A percentile compares a stretch with the other conserved stretches of the same genome.
phyloP scores from a whole-genome alignment of 2,113 vertebrate genomes.

The Thalassarche chlororhynchos region DNA sequence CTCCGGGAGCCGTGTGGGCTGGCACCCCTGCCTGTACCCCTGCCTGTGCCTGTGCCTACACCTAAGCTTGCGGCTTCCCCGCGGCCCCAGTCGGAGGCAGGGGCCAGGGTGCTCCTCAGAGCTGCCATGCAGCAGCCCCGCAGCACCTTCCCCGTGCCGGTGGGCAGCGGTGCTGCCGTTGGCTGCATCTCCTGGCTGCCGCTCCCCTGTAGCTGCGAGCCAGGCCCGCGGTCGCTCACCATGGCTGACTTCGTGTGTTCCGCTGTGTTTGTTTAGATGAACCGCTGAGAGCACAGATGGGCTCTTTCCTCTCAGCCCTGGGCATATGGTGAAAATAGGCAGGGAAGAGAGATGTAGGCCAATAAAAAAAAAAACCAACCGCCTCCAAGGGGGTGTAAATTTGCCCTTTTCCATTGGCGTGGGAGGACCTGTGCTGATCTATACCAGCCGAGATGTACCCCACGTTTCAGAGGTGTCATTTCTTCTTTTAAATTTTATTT shows the following conservation, averaged over 20 bases:
- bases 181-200: neutral
- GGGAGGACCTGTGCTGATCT: neutral
- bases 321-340: neutral
- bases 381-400: neutral
- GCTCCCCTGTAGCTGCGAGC: accelerated
- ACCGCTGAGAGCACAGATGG: neutral
- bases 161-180: accelerated
- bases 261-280: neutral
- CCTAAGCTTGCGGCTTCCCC: accelerated
- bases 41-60: neutral
- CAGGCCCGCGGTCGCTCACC: accelerated
- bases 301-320: neutral
- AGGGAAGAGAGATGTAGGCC: neutral
- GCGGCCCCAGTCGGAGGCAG: accelerated
- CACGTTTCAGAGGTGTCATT: accelerated
- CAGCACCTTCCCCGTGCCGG: neutral
- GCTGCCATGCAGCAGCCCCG: neutral
- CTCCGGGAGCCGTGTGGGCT: accelerated
- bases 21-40: neutral
- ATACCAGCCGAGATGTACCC: neutral
- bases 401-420: neutral
- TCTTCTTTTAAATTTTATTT: neutral
- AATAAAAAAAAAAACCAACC: neutral
- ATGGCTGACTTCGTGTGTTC: accelerated
- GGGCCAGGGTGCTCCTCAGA: neutral